phyloP scores from a whole-genome alignment of 2,888 invertebrate genomes.

The Carpatolechia fugitivella region DNA sequence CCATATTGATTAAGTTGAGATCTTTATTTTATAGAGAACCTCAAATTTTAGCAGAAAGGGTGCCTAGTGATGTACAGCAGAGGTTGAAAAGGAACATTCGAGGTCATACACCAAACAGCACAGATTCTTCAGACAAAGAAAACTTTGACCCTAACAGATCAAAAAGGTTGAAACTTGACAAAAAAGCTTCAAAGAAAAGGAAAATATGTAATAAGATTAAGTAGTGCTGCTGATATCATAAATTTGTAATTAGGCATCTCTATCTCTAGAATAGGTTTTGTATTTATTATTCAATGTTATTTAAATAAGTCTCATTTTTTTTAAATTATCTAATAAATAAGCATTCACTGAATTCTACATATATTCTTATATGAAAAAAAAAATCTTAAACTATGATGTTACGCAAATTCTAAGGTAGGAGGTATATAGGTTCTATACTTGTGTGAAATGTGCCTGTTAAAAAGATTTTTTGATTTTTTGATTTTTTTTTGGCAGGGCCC shows the following conservation, averaged over 20 bases:
- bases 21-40: conserved; percentile 42
- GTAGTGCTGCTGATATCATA: background rate
- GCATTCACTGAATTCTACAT: too few relatives aligned
- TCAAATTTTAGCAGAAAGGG: conserved; percentile 44
- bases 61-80: conserved; percentile 30
- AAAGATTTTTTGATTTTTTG: too few relatives aligned
- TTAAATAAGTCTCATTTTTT: too few relatives aligned
- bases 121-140: conserved; percentile 70
- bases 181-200: conserved; percentile 30
- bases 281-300: background rate
- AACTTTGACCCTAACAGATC: conserved; percentile 62
- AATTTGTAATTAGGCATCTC: too few relatives aligned
- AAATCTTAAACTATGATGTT: too few relatives aligned
- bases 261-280: too few relatives aligned
- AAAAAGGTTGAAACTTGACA: conserved; percentile 33
- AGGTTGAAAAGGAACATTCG: conserved; percentile 39
- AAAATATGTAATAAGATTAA: background rate
- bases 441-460: too few relatives aligned
- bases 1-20: too few relatives aligned
- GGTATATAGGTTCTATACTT: too few relatives aligned
- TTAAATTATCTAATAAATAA: background rate
- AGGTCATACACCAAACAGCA: conserved; percentile 55
- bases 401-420: too few relatives aligned
- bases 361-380: too few relatives aligned
- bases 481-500: too few relatives aligned